Percentiles rank a stretch among this genome's conserved stretches.
These are phyloP conservation scores for Clavelina lepadiformis DNA, from an alignment of 23 tunicate species.

Conservation along the genomic window DNA sequence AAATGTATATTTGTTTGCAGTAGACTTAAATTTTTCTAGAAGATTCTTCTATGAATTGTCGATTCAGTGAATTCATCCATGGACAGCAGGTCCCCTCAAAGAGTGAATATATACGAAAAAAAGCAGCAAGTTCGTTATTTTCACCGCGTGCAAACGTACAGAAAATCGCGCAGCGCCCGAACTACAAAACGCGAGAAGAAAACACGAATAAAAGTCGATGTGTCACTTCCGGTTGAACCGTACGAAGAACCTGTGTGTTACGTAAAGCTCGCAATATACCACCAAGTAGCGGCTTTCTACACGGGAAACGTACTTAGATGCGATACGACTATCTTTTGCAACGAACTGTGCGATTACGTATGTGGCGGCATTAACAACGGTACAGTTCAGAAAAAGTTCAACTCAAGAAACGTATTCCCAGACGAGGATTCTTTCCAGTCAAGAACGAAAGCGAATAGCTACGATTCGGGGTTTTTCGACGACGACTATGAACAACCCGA, in stretches of 20 bases:
- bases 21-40: too few species aligned
- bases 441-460: slow-evolving; percentile 8
- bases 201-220: slow-evolving; percentile 18
- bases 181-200: slow-evolving; percentile 6
- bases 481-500: background rate
- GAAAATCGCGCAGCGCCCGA: slow-evolving; percentile 26
- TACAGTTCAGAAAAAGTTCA: background rate
- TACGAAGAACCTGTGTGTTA: slow-evolving; percentile 22
- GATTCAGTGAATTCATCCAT: too few species aligned
- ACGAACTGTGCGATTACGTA: slow-evolving; percentile 33
- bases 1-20: too few species aligned
- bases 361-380: slow-evolving; percentile 12
- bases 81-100: too few species aligned
- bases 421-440: background rate
- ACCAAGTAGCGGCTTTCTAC: slow-evolving; percentile 32
- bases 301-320: slow-evolving; percentile 16
- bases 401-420: background rate
- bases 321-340: slow-evolving; percentile 19
- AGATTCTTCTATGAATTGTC: too few species aligned
- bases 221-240: slow-evolving; percentile 13
- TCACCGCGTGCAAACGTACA: slow-evolving; percentile 7
- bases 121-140: slow-evolving; percentile 16
- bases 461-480: slow-evolving; percentile 15
- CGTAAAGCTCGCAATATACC: slow-evolving; percentile 37
- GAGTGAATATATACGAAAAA: slow-evolving; percentile 4